Percentiles rank a stretch among this genome's conserved stretches.
These are phyloP conservation scores for Nyctalus aviator DNA, from an alignment of 2,797 vertebrate genomes.

Conservation along the genomic window DNA sequence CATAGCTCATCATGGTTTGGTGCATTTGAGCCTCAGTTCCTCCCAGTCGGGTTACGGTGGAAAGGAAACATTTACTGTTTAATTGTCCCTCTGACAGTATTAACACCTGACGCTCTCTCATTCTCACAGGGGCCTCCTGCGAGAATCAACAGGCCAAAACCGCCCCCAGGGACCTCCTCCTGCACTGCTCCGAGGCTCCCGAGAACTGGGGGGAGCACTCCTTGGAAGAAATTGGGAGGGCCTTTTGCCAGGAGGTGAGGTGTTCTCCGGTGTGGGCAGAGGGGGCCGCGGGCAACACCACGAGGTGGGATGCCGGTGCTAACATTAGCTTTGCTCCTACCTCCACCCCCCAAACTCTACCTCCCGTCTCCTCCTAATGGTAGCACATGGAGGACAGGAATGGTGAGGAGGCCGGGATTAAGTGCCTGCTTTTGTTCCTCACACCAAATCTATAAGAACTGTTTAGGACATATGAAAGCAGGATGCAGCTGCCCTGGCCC, in stretches of 20 bases:
- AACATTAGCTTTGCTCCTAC: not conserved
- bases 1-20: not conserved
- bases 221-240: conserved; percentile 80
- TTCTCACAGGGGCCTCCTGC: not conserved
- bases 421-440: not conserved
- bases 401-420: not conserved
- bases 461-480: not conserved
- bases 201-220: conserved; percentile 63
- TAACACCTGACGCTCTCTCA: not conserved
- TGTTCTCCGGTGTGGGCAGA: not conserved
- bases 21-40: conserved; percentile 1
- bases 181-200: not conserved
- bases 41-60: not conserved
- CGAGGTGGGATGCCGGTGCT: fast-evolving
- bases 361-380: not conserved
- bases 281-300: fast-evolving
- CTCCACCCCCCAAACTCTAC: too few species aligned
- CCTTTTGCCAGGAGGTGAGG: conserved; percentile 87
- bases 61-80: not conserved
- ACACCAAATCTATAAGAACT: not conserved
- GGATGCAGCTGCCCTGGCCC: not conserved
- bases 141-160: not conserved
- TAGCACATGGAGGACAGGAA: fast-evolving
- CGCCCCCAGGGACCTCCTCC: not conserved
- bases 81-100: not conserved